Base-by-base conservation (phyloP, 2,113 vertebrate genomes). In the Thalassarche chlororhynchos region DNA sequence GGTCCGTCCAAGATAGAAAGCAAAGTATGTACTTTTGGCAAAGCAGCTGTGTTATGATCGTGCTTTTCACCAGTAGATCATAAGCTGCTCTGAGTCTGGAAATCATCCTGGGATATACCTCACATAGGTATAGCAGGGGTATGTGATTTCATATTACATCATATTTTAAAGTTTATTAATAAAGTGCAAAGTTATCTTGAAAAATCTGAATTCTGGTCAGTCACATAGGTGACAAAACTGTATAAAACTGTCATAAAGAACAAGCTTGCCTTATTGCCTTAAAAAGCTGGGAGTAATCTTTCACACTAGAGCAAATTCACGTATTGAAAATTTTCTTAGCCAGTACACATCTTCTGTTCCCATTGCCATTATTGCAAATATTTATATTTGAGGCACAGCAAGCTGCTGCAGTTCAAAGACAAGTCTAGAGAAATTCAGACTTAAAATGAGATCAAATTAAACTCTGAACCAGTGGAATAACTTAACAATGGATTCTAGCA, bases 381-480 rank as follows among this genome's bases (percentile, higher is more conserved):
- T 90, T 95, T 94, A 49, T 77, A 94, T 74, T 20, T 91, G 75
- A 95, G 54, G 42, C 46, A 89, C 23, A 87, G 79, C 65, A 89
- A 87, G 51, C 62, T 84, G 40, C 62, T 62, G 55, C 42, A 89
- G 87, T 54, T 93, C 36, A 80, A 75, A 68, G 84, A 70, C 36
- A 79, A 96, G 70, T 49, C 66, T 87, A 88, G 54, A 80, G 55
- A 91, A 93, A 91, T 70, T 83, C 78, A 87, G 46, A 77, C 29
- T 31, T 58, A 92, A 96, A 92, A 95, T 51, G 32, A 85, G 58
- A 90, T 72, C 47, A 69, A 84, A 92, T 81, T 89, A 91, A 96
- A 96, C 66, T 92, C 75, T 80, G 87, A 86, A 94, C 11, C 46
- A 90, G 28, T 83, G 75, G 54, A 90, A 47, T 54, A 90, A 77